Conservation (phyloP, 2,888 invertebrate genomes). For the Pharmacophagus antenor region DNA sequence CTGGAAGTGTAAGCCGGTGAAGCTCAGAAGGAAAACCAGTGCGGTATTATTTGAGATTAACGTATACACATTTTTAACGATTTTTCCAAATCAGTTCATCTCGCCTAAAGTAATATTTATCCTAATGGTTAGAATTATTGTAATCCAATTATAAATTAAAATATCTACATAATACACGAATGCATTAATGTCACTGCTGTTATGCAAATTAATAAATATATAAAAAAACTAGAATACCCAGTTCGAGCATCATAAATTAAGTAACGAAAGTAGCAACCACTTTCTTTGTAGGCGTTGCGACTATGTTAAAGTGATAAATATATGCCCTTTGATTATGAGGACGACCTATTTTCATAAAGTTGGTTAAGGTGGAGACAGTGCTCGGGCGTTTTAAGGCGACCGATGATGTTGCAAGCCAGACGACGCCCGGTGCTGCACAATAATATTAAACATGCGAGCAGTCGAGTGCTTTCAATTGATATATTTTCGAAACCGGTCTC, state of each 20-base stretch:
- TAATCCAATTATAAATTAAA: slow-evolving; percentile 9
- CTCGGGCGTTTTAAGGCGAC: slow-evolving; percentile 59
- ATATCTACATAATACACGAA: slow-evolving; percentile 45
- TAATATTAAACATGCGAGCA: slow-evolving; percentile 67
- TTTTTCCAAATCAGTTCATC: not conserved
- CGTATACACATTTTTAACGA: slow-evolving; percentile 1
- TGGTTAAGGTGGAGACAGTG: slow-evolving; percentile 39
- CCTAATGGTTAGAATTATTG: not conserved
- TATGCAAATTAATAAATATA: slow-evolving; percentile 51
- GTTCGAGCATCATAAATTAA: slow-evolving; percentile 38
- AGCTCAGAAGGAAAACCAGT: slow-evolving; percentile 38
- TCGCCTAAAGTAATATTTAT: not conserved
- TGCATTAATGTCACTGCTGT: slow-evolving; percentile 43
- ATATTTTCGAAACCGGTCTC: slow-evolving; percentile 75
- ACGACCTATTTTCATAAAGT: slow-evolving; percentile 22
- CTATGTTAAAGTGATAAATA: slow-evolving; percentile 20
- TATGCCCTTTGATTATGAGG: slow-evolving; percentile 22
- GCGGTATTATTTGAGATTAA: slow-evolving; percentile 8
- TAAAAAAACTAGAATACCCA: slow-evolving; percentile 45
- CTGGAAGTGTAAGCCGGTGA: slow-evolving; percentile 48
- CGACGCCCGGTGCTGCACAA: slow-evolving; percentile 56
- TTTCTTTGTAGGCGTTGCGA: slow-evolving; percentile 36
- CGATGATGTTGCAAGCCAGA: slow-evolving; percentile 57
- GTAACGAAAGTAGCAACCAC: slow-evolving; percentile 36
- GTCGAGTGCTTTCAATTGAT: slow-evolving; percentile 73